These are phyloP conservation scores for Sebastes schlegelii DNA, from an alignment of 2,113 vertebrate species.

Conservation along the genomic window DNA sequence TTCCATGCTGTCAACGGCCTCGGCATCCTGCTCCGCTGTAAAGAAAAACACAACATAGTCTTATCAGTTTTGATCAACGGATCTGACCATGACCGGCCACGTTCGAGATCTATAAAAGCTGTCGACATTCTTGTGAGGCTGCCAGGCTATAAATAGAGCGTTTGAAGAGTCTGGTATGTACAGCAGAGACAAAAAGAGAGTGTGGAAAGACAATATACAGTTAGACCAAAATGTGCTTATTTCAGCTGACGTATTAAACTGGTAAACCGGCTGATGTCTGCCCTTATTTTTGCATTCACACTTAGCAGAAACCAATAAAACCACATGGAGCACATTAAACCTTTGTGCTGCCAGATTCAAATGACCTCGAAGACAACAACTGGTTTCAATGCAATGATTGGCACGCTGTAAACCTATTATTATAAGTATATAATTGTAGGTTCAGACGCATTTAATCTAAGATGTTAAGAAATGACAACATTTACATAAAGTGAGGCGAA, in stretches of 20 bases:
- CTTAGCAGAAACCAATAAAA: background rate
- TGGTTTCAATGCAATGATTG: background rate
- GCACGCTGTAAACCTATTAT: background rate
- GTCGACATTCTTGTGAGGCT: conserved; percentile 4
- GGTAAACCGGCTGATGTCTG: conserved; percentile 2
- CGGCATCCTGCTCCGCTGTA: conserved; percentile 60
- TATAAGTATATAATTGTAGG: background rate
- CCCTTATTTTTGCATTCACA: conserved; percentile 25
- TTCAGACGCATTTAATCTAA: background rate
- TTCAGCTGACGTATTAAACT: conserved; percentile 4
- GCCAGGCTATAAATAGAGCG: conserved; percentile 37
- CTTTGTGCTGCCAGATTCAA: background rate
- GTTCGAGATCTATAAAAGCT: background rate
- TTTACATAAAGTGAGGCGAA: background rate
- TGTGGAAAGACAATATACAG: background rate
- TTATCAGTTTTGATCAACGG: background rate
- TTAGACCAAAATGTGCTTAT: background rate
- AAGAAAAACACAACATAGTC: background rate
- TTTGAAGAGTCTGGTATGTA: conserved; percentile 25
- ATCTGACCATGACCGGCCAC: background rate
- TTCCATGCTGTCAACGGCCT: conserved; percentile 11
- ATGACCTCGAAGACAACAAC: background rate
- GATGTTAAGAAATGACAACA: background rate
- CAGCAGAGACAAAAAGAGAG: conserved; percentile 13
- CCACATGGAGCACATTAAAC: background rate